These are phyloP conservation scores for Girardia tigrina DNA, from an alignment of 2,888 invertebrate genomes.

Conservation along the genomic window DNA sequence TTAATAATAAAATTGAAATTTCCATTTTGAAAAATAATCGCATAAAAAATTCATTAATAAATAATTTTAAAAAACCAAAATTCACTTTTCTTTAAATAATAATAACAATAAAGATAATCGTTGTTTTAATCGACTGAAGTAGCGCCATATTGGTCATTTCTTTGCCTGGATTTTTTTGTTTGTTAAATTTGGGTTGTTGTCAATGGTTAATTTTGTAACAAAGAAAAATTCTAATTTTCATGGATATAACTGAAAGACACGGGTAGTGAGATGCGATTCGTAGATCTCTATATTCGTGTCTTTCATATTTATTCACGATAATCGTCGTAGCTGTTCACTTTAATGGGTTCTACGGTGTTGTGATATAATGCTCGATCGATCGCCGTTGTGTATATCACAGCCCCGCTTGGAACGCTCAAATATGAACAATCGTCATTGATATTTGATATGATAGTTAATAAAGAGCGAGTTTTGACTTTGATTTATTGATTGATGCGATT, in stretches of 20 bases:
- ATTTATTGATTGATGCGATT: no score
- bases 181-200: no score
- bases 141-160: constrained; percentile 23
- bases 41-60: no score
- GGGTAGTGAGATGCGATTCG: neutral
- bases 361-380: no score
- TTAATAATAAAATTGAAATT: no score
- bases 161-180: constrained; percentile 12
- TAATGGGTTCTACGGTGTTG: constrained; percentile 10
- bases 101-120: neutral
- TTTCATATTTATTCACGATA: constrained; percentile 20
- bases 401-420: constrained; percentile 23
- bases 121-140: neutral
- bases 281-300: constrained; percentile 15
- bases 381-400: constrained; percentile 23
- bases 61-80: no score
- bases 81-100: neutral
- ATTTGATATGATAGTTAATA: no score
- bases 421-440: constrained; percentile 13
- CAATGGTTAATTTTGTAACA: no score
- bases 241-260: constrained; percentile 23
- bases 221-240: constrained; percentile 2
- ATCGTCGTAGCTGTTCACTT: neutral
- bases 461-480: no score
- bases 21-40: no score